Evolutionary conservation across 2,113 vertebrate genomes (phyloP).

Genomic region (Uria aalge): DNA sequence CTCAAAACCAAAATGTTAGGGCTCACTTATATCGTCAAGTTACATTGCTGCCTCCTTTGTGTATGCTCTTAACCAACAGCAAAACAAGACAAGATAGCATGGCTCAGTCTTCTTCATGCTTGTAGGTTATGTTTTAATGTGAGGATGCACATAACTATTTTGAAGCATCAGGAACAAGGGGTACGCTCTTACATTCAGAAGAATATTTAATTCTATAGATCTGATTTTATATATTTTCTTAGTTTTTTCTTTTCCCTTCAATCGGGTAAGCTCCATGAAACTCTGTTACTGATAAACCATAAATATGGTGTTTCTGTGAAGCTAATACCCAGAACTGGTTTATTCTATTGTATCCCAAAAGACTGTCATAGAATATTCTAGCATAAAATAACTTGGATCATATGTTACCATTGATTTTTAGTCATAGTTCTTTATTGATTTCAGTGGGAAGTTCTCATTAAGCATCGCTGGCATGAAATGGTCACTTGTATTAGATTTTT

Average conservation of each 20-base stretch:
- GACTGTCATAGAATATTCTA: not conserved
- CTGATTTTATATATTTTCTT: not conserved
- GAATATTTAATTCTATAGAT: not conserved
- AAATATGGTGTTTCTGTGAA: not conserved
- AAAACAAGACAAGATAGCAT: fast-evolving
- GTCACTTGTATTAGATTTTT: not conserved
- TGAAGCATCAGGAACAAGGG: not conserved
- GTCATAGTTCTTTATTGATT: not conserved
- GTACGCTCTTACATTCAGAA: not conserved
- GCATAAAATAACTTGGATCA: not conserved
- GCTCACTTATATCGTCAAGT: not conserved
- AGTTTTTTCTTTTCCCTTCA: not conserved
- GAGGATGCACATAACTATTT: not conserved
- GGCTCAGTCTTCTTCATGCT: not conserved
- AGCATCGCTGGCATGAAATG: not conserved
- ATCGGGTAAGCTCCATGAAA: not conserved
- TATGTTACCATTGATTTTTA: constrained; percentile 5
- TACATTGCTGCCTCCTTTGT: not conserved
- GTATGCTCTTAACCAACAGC: not conserved
- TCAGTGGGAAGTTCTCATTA: not conserved
- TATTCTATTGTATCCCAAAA: not conserved
- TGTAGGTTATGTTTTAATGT: not conserved
- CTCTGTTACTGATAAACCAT: not conserved
- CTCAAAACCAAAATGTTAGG: not conserved
- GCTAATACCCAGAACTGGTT: not conserved